These are phyloP conservation scores for Pandemis cinnamomeana DNA, from an alignment of 2,888 invertebrate species.

Conservation along the genomic window DNA sequence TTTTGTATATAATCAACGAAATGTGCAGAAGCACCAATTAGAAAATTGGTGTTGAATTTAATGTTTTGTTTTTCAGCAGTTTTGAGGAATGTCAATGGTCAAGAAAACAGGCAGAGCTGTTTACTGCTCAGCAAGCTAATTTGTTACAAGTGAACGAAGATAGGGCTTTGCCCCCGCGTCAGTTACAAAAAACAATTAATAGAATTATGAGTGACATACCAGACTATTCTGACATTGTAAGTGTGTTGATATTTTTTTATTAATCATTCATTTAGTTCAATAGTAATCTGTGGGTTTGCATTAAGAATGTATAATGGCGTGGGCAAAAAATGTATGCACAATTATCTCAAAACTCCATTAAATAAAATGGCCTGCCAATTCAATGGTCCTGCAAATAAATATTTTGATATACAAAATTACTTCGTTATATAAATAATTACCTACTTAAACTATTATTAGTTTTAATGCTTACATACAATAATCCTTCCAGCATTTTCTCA, in stretches of 20 bases:
- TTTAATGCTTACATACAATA: background rate
- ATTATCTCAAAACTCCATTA: too few species aligned
- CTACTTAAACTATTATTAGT: background rate
- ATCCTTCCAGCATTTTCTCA: slow-evolving; percentile 92
- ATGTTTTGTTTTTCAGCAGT: slow-evolving; percentile 57
- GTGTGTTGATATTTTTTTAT: background rate
- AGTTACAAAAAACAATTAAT: slow-evolving; percentile 89
- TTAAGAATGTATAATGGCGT: too few species aligned
- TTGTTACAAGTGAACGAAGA: slow-evolving; percentile 92
- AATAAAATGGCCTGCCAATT: too few species aligned
- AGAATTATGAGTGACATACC: slow-evolving; percentile 91
- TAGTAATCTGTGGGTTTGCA: background rate
- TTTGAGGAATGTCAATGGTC: slow-evolving; percentile 90
- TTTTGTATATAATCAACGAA: too few species aligned
- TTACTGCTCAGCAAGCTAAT: slow-evolving; percentile 94
- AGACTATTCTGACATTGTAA: slow-evolving; percentile 92
- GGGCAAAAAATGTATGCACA: too few species aligned
- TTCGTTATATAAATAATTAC: too few species aligned
- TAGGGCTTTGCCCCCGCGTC: slow-evolving; percentile 90
- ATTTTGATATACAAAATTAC: too few species aligned
- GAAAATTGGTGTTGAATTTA: background rate
- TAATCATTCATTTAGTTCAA: background rate
- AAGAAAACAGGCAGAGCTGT: slow-evolving; percentile 94
- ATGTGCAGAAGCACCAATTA: too few species aligned
- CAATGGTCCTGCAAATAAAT: too few species aligned